Base-by-base conservation (phyloP, 2,888 invertebrate species). In the Pyrocoelia pectoralis region DNA sequence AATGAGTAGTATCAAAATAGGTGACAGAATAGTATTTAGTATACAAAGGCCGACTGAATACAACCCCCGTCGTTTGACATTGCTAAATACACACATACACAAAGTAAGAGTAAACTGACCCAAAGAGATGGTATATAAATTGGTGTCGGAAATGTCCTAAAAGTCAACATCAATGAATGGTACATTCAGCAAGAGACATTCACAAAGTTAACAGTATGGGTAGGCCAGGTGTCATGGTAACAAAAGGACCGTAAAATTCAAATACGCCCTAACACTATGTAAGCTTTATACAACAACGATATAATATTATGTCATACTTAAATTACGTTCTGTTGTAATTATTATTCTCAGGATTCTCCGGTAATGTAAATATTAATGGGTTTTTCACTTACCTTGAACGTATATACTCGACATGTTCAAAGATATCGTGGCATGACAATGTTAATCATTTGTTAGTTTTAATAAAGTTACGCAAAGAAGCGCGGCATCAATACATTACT, bases 161-260 rank as follows among this genome's bases (percentile, higher is more conserved):
- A 73, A 74, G 72, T 73, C 74, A 73, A 74, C 72, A 70, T 49
- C 56, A 63, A 67, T 66, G 68, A 68, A 68, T 65, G 67, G 68
- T 65, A 68, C 55, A 68, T 57, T 64, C 66, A 65, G 65, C 68
- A 60, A 64, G 65, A 56, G 63, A 69, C 71, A 73, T 73, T 72
- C 66, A 68, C 61, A 62, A 73, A 75, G 76, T 75, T 78, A 79
- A 79, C 74, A 77, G 77, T 74, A 75, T 78, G 80, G 80, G 80
- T 72, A 75, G 79, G 77, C 80, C 80, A 80, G 80, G 80, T 80
- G 80, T 80, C 80, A 69, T 43, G 58, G 65, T 68, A 33, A 77
- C 79, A 79, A 79, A 78, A 46, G 76, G 73, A 63, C 74, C 78
- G 74, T 77, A 73, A 75, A 78, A 79, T 77, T 74, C 70, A 72